Evolutionary conservation across 2,797 vertebrate species (phyloP).

Genomic region (Nannoperca australis): DNA sequence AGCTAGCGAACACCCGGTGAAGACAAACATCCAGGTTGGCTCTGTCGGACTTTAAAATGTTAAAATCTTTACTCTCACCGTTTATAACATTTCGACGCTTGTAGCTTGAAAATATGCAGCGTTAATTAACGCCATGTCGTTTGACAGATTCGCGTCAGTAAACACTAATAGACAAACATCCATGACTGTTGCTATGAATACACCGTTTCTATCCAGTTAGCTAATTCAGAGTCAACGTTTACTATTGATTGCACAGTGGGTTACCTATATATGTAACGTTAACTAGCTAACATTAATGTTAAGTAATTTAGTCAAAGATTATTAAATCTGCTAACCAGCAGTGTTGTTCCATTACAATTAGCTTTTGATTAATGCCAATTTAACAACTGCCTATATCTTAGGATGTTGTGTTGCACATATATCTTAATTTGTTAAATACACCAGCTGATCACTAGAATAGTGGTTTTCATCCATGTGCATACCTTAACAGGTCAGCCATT

Average conservation of each 20-base stretch:
- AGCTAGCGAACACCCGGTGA: conserved; percentile 28
- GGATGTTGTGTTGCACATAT: too few species aligned
- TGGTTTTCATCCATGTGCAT: background rate
- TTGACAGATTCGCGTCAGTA: background rate
- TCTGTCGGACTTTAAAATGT: background rate
- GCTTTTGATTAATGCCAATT: background rate
- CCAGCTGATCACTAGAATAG: background rate
- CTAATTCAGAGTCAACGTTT: too few species aligned
- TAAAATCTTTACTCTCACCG: background rate
- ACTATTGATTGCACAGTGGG: too few species aligned
- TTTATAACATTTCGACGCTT: background rate
- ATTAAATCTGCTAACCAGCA: background rate
- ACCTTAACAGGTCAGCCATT: too few species aligned
- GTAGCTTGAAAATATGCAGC: rapidly evolving
- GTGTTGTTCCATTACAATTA: background rate
- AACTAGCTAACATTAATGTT: background rate
- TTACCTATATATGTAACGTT: background rate
- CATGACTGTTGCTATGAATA: background rate
- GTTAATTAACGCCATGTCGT: background rate
- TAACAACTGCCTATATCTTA: background rate
- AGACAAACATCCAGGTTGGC: conserved; percentile 16
- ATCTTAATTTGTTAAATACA: background rate
- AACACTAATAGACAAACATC: background rate
- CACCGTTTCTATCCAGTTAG: background rate
- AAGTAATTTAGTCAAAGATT: background rate